Base-by-base conservation (phyloP, 2,888 invertebrate genomes). In the Conchocele bisecta region DNA sequence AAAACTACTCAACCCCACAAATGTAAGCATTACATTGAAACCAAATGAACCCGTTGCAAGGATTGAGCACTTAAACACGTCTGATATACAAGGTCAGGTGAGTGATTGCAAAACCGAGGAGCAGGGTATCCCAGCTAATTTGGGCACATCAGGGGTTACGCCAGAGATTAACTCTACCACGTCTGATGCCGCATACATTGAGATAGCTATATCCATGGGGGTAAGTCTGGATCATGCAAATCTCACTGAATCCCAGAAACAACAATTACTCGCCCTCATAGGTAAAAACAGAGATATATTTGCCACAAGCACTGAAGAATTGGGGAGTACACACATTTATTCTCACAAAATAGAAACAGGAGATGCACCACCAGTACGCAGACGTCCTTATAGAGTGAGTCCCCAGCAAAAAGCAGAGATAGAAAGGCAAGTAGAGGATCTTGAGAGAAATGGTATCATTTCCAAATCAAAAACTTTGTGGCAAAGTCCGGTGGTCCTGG, bases 331-430 rank as follows among this genome's bases (percentile, higher is more conserved):
- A 20, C 39, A 71, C n/a, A 42, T 61, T 13, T 64, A 64, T 54
- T 44, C 54, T 2, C 78, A 80, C 63, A 56, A 39, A 20, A 76
- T 80, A 22, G 76, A 79, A 1, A 77, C 76, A 6, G 71, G 68
- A 6, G 33, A 63, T 54, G 73, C 60, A 5, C n/a, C 29, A 22
- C 75, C 78, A 11, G 42, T 74, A 0, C 29, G 70, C 24, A 46
- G 61, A 35, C 50, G 56, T 22, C 58, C 46, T 0, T 75, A 75
- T 56, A 57, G 73, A 20, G 50, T 56, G 2, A 42, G 61, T 2
- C 67, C 73, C 20, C 48, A 48, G 51, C 35, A 44, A 46, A 64
- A 57, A 44, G 24, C 11, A 3, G 59, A 81, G 65, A 72, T 63
- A 37, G 44, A 53, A 31, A 26, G 67, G 17, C 78, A 81, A 31